These are phyloP conservation scores for Zoanthus gigantus DNA, from an alignment of 92 coral and sea anemone species.

Conservation along the genomic window DNA sequence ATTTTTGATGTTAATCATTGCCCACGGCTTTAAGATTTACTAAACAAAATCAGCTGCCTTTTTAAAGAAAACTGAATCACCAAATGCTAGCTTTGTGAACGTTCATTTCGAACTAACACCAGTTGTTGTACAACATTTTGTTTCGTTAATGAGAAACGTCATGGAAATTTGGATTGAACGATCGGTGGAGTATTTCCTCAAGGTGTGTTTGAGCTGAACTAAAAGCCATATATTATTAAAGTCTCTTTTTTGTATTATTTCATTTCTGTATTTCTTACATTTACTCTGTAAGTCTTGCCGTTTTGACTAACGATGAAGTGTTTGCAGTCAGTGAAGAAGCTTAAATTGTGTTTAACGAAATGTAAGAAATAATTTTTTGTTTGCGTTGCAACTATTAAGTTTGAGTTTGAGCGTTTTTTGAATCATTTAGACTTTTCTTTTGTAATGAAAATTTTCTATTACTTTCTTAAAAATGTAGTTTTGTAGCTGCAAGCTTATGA, in stretches of 20 bases:
- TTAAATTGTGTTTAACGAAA: too few relatives aligned
- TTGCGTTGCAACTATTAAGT: too few relatives aligned
- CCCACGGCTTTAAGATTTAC: conserved; percentile 27
- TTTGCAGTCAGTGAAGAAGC: too few relatives aligned
- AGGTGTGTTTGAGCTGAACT: conserved; percentile 27
- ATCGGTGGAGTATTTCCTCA: conserved; percentile 29
- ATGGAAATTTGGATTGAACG: conserved; percentile 46
- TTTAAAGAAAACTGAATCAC: neutral
- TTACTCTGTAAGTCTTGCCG: too few relatives aligned
- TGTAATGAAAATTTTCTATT: too few relatives aligned
- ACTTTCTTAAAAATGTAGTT: too few relatives aligned
- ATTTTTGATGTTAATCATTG: conserved; percentile 8
- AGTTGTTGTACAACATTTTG: neutral
- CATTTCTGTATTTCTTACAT: neutral
- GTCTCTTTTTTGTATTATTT: neutral
- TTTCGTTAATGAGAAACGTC: neutral
- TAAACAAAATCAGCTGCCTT: conserved; percentile 15
- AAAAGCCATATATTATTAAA: neutral
- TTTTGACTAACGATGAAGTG: too few relatives aligned
- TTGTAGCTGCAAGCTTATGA: too few relatives aligned
- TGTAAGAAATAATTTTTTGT: too few relatives aligned
- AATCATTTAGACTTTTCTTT: too few relatives aligned
- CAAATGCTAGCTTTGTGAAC: neutral
- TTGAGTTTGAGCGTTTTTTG: too few relatives aligned
- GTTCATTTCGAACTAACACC: neutral